A percentile compares a stretch with the other conserved stretches of the same genome.
Evolutionary conservation across 2,888 invertebrate species (phyloP).

Genomic region (Cataglyphis albicans): DNA sequence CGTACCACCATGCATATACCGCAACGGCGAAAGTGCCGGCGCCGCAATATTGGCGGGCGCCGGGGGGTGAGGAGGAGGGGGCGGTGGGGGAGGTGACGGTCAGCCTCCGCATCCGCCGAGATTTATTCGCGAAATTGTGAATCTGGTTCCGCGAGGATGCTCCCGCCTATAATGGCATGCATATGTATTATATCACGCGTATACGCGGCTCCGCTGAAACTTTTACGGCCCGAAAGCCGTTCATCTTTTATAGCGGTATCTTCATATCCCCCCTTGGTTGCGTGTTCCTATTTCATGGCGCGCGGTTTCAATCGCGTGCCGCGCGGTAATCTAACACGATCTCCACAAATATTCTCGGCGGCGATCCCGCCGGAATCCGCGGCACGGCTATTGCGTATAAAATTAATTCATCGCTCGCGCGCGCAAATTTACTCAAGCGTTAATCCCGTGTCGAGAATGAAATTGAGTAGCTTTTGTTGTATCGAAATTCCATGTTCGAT

Average conservation of each 20-base stretch:
- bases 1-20: not conserved
- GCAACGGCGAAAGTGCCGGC: constrained; percentile 66
- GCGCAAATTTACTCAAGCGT: constrained; percentile 7
- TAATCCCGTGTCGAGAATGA: not conserved
- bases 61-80: constrained; percentile 46
- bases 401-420: not conserved
- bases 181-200: constrained; percentile 50
- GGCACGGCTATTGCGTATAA: not conserved
- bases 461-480: not conserved
- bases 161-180: constrained; percentile 47
- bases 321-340: not conserved
- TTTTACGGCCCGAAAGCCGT: constrained; percentile 45
- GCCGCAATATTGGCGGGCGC: constrained; percentile 67
- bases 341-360: not conserved
- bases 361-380: not conserved
- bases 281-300: constrained; percentile 25
- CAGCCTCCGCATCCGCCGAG: constrained; percentile 65
- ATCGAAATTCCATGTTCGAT: constrained; percentile 7
- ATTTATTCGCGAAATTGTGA: constrained; percentile 73
- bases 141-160: constrained; percentile 58
- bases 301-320: constrained; percentile 26
- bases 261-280: not conserved
- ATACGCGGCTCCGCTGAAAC: constrained; percentile 6
- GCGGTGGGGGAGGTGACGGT: constrained; percentile 46
- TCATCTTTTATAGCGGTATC: constrained; percentile 39